Conservation (phyloP, 2,888 invertebrate species). For the Eilema caniola region DNA sequence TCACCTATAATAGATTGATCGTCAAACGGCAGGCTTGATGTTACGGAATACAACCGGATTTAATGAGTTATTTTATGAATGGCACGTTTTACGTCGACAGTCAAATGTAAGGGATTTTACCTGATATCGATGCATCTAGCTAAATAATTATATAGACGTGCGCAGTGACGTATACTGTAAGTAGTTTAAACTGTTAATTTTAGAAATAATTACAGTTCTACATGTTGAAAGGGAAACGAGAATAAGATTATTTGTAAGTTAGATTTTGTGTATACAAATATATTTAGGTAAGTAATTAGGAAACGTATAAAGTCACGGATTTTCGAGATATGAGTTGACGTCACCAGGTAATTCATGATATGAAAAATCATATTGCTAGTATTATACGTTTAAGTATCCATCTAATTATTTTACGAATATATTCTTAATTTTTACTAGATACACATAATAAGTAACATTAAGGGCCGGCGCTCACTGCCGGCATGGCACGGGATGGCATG, state of each 20-base stretch:
- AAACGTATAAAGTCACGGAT: conserved; percentile 7
- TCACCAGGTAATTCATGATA: conserved; percentile 22
- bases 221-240: conserved; percentile 28
- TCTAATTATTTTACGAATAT: not conserved
- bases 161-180: not conserved
- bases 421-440: not conserved
- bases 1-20: not conserved
- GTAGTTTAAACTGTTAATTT: conserved; percentile 14
- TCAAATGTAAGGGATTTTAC: not conserved
- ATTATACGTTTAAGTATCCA: not conserved
- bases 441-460: not conserved
- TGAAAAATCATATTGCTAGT: not conserved
- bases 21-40: not conserved
- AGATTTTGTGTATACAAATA: not conserved
- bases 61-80: conserved; percentile 1
- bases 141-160: conserved; percentile 1
- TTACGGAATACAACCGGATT: not conserved
- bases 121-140: conserved; percentile 7
- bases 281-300: conserved; percentile 14
- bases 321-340: conserved; percentile 38
- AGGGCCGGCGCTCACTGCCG: too few relatives aligned
- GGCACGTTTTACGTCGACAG: not conserved
- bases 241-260: conserved; percentile 20
- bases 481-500: too few relatives aligned
- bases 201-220: conserved; percentile 22